Percentiles rank a stretch among this genome's conserved stretches.
These are phyloP conservation scores for Microcebus griseorufus DNA, from an alignment of 2,113 vertebrate species.

Conservation along the genomic window DNA sequence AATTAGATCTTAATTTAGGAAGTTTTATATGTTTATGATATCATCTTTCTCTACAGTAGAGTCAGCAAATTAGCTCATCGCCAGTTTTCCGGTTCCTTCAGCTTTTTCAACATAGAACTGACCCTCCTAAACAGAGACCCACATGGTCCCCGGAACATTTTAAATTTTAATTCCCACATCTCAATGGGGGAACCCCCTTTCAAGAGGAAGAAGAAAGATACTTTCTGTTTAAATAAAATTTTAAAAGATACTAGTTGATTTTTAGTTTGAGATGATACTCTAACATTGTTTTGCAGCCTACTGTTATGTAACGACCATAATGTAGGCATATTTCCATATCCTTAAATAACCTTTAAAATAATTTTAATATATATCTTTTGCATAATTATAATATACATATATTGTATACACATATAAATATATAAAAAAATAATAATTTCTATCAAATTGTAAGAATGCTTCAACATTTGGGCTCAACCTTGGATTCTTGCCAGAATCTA, in stretches of 20 bases:
- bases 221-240: background rate
- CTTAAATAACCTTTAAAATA: background rate
- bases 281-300: background rate
- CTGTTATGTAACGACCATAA: background rate
- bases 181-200: background rate
- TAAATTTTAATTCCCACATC: background rate
- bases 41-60: background rate
- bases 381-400: background rate
- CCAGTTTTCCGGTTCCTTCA: background rate
- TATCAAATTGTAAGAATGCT: background rate
- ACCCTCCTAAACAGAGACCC: background rate
- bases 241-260: background rate
- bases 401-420: background rate
- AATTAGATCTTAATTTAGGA: background rate
- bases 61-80: background rate
- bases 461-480: background rate
- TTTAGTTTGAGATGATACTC: background rate
- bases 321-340: background rate
- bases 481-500: background rate
- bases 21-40: background rate
- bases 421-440: background rate
- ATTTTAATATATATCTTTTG: background rate
- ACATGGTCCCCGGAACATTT: background rate
- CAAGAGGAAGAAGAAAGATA: background rate
- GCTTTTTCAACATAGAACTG: background rate